Percentiles rank a stretch among this genome's conserved stretches.
These are phyloP conservation scores for Oithona nana DNA, from an alignment of 2,888 invertebrate genomes.

Conservation along the genomic window DNA sequence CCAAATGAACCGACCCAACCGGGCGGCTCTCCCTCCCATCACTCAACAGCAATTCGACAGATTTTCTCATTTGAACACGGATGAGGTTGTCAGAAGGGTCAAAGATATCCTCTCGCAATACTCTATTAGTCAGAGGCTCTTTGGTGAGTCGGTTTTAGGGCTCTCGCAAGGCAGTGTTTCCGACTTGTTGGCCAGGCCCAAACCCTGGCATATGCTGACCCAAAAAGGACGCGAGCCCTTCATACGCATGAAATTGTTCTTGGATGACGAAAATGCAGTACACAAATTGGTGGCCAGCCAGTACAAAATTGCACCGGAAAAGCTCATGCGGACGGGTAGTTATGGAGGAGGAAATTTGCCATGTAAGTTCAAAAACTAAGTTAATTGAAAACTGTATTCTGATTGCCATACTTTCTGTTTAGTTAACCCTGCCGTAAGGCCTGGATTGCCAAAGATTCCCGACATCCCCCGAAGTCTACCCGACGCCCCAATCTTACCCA, in stretches of 20 bases:
- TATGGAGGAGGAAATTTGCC: constrained; percentile 46
- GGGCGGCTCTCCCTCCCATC: constrained; percentile 90
- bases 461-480: constrained; percentile 18
- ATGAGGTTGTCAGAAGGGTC: constrained; percentile 83
- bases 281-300: constrained; percentile 88
- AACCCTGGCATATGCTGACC: constrained; percentile 98
- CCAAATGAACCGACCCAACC: constrained; percentile 27
- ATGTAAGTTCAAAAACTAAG: constrained; percentile 16
- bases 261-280: constrained; percentile 85
- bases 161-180: constrained; percentile 92
- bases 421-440: not conserved
- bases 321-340: constrained; percentile 84
- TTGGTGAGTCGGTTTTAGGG: constrained; percentile 94
- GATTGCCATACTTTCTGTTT: no score
- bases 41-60: constrained; percentile 97
- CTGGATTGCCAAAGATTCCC: constrained; percentile 18
- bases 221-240: constrained; percentile 81
- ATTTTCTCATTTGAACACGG: constrained; percentile 92
- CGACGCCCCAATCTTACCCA: not conserved
- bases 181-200: constrained; percentile 85
- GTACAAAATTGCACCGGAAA: constrained; percentile 94
- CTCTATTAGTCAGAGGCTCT: constrained; percentile 89
- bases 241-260: constrained; percentile 92
- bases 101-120: constrained; percentile 86
- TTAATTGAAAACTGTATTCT: no score